These are phyloP conservation scores for Morone saxatilis DNA, from an alignment of 2,113 vertebrate genomes.

Conservation along the genomic window DNA sequence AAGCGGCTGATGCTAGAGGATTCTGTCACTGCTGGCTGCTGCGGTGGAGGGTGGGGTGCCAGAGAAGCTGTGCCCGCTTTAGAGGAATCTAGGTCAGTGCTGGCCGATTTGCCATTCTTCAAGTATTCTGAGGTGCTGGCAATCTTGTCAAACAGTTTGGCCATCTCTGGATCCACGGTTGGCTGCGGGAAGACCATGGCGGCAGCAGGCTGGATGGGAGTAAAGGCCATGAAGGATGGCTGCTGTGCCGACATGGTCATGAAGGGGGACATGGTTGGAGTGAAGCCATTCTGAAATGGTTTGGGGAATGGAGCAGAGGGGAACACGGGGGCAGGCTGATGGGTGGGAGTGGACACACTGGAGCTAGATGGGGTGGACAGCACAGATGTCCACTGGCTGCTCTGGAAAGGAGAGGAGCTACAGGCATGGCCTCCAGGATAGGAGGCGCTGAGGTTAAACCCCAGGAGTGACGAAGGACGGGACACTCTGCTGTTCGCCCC, in stretches of 20 bases:
- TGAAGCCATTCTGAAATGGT: slow-evolving; percentile 94
- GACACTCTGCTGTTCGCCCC: slow-evolving; percentile 84
- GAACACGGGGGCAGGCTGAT: slow-evolving; percentile 84
- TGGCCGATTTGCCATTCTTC: slow-evolving; percentile 90
- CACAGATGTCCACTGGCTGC: slow-evolving; percentile 88
- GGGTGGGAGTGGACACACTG: slow-evolving; percentile 78
- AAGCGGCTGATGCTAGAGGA: slow-evolving; percentile 87
- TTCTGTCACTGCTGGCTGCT: slow-evolving; percentile 73
- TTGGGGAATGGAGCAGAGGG: slow-evolving; percentile 87
- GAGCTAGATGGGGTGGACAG: slow-evolving; percentile 85
- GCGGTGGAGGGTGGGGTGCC: slow-evolving; percentile 78
- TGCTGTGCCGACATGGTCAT: slow-evolving; percentile 85
- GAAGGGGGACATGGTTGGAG: slow-evolving; percentile 83
- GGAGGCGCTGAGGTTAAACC: slow-evolving; percentile 88
- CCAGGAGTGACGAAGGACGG: slow-evolving; percentile 82
- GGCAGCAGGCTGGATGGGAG: slow-evolving; percentile 83
- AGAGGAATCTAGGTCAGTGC: slow-evolving; percentile 84
- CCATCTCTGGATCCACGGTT: slow-evolving; percentile 92
- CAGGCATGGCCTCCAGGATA: slow-evolving; percentile 88
- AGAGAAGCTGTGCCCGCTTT: slow-evolving; percentile 74
- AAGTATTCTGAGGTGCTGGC: slow-evolving; percentile 96
- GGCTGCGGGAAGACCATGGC: slow-evolving; percentile 86
- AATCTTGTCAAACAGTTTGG: slow-evolving; percentile 96
- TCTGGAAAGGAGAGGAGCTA: slow-evolving; percentile 82
- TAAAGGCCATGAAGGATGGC: slow-evolving; percentile 88